A percentile compares a stretch with the other conserved stretches of the same genome.
These are phyloP conservation scores for Mesocricetus auratus DNA, from an alignment of 2,113 vertebrate genomes.

Conservation along the genomic window DNA sequence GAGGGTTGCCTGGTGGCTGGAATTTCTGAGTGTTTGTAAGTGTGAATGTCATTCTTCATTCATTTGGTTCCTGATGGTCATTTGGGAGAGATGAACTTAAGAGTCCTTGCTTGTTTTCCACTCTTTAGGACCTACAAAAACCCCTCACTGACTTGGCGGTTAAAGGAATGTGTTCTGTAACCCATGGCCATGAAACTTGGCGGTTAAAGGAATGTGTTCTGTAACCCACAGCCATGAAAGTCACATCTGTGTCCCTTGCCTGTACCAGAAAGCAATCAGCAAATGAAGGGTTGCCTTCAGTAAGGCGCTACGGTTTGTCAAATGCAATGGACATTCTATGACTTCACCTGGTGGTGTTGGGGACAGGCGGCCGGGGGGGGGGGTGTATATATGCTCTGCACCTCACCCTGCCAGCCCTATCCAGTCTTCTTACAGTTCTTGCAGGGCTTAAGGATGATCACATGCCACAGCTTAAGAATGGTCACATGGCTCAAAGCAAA, in stretches of 20 bases:
- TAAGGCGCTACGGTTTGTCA: rapidly evolving
- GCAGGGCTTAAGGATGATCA: background rate
- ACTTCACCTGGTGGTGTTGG: background rate
- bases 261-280: background rate
- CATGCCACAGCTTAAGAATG: background rate
- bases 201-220: background rate
- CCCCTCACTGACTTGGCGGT: background rate
- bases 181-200: background rate
- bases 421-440: background rate
- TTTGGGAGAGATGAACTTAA: constrained; percentile 28
- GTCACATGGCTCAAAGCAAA: background rate
- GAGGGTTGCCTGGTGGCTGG: background rate
- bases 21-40: background rate
- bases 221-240: background rate
- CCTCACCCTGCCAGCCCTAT: background rate
- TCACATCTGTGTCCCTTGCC: background rate
- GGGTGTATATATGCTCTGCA: no score
- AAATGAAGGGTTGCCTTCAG: background rate
- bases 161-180: background rate
- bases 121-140: background rate
- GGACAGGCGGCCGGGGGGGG: no score
- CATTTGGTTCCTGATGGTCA: background rate
- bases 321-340: background rate
- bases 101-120: background rate
- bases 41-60: background rate